phyloP scores from a whole-genome alignment of 2,888 invertebrate genomes.

The Drosophila ustulata region DNA sequence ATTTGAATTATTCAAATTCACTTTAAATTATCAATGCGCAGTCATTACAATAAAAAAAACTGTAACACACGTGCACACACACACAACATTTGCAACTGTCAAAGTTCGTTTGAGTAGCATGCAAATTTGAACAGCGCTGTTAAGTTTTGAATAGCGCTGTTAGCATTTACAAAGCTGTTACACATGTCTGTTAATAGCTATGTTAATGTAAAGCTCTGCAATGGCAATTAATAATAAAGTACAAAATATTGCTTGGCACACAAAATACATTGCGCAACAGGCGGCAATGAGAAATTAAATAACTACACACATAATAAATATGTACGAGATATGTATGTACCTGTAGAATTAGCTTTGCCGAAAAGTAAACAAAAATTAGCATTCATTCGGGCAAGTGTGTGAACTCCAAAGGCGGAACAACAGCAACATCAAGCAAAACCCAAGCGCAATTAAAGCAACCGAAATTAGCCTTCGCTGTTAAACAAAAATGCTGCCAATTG shows the following conservation, averaged over 20 bases:
- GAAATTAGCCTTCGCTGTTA: background rate
- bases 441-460: background rate
- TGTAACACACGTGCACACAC: background rate
- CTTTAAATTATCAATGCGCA: background rate
- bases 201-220: background rate
- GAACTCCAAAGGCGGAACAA: conserved; percentile 36
- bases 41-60: background rate
- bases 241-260: background rate
- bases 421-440: background rate
- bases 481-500: background rate
- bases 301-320: too few species aligned
- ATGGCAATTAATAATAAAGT: background rate
- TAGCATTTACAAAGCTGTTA: conserved; percentile 8
- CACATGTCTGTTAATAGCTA: background rate
- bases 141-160: conserved; percentile 1
- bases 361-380: conserved; percentile 67
- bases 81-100: too few species aligned
- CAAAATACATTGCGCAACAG: conserved; percentile 34
- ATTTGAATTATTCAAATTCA: conserved; percentile 33
- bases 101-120: too few species aligned
- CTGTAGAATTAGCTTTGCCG: conserved; percentile 38
- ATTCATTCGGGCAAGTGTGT: conserved; percentile 60
- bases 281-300: conserved; percentile 22
- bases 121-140: conserved; percentile 20
- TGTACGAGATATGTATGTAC: conserved; percentile 10